phyloP scores from a whole-genome alignment of 2,888 invertebrate species.

The Acrocyrtus sp. region DNA sequence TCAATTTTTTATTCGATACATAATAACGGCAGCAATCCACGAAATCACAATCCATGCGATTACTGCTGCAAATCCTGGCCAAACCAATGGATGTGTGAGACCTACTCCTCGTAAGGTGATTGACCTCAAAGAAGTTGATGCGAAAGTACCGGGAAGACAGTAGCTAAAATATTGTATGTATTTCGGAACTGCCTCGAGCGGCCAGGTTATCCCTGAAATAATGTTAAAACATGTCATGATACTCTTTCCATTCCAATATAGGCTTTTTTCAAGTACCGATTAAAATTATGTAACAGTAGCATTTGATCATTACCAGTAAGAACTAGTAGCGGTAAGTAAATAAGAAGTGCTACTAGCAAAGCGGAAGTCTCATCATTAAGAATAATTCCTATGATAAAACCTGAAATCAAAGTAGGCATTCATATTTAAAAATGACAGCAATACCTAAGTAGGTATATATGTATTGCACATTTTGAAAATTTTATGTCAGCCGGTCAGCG shows the following conservation, averaged over 20 bases:
- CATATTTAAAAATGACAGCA: too few relatives aligned
- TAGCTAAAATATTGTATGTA: conserved; percentile 72
- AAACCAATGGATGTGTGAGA: conserved; percentile 30
- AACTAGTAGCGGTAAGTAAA: conserved; percentile 30
- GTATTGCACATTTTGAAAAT: neutral
- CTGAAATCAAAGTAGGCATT: neutral
- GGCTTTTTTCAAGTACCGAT: too few relatives aligned
- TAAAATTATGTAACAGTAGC: too few relatives aligned
- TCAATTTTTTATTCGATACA: conserved; percentile 30
- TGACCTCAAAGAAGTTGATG: conserved; percentile 67
- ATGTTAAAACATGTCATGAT: too few relatives aligned
- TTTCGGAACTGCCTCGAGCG: conserved; percentile 92
- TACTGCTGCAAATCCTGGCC: conserved; percentile 37
- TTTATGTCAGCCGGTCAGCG: neutral
- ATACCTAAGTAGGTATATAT: neutral
- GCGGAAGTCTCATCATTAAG: conserved; percentile 32
- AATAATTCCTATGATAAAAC: conserved; percentile 31
- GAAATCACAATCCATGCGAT: conserved; percentile 29
- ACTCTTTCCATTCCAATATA: too few relatives aligned
- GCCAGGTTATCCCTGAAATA: conserved; percentile 94
- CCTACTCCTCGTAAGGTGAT: conserved; percentile 64
- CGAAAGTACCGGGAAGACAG: conserved; percentile 67
- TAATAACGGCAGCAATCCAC: conserved; percentile 35
- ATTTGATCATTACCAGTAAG: conserved; percentile 13
- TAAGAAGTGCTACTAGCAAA: conserved; percentile 24